Conservation (phyloP, 2,113 vertebrate species). For the Trachemys scripta region DNA sequence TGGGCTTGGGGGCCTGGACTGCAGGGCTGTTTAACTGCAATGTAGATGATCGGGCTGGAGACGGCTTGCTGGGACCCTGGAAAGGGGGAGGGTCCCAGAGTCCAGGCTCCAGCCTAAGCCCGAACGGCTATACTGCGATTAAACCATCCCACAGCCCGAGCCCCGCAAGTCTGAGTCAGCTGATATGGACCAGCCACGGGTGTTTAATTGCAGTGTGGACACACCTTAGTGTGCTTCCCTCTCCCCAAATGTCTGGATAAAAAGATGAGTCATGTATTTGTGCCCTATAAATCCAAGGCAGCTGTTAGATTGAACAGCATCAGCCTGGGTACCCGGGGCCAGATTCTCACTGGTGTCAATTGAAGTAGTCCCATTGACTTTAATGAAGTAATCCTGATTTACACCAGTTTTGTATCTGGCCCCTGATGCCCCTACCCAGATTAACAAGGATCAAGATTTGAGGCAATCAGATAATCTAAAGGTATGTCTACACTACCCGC, state of each 20-base stretch:
- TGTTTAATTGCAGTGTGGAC: neutral
- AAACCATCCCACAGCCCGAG: neutral
- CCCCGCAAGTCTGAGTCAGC: neutral
- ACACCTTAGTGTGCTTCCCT: neutral
- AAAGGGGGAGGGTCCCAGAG: neutral
- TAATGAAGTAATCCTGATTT: neutral
- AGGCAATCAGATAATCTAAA: neutral
- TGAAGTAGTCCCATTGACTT: neutral
- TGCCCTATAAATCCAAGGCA: neutral
- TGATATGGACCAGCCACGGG: neutral
- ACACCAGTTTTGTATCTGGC: neutral
- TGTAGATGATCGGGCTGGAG: neutral
- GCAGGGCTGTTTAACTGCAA: neutral
- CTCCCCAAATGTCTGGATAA: neutral
- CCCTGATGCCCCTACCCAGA: accelerated
- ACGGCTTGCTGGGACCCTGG: neutral
- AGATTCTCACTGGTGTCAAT: neutral
- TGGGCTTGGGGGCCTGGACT: neutral
- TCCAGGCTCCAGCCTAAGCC: neutral
- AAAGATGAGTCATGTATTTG: neutral
- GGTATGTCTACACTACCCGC: too few relatives aligned
- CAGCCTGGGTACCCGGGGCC: neutral
- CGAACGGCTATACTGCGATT: accelerated
- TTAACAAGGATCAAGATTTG: neutral
- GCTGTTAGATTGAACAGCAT: neutral